Base-by-base conservation (phyloP, 2,888 invertebrate genomes). In the Thereva nobilitata region DNA sequence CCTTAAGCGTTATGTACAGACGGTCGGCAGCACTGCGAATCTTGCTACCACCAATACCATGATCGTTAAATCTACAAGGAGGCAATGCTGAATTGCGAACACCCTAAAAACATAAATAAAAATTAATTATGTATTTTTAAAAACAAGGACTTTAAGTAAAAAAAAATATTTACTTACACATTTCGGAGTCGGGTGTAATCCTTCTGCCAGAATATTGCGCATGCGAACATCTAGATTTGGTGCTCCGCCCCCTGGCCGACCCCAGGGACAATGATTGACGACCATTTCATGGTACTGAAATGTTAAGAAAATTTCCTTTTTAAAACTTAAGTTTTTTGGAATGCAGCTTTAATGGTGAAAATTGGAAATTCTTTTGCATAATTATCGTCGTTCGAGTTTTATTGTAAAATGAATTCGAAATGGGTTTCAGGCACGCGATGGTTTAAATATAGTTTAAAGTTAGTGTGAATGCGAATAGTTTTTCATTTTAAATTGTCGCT, bases 181-280 rank as follows among this genome's bases (percentile, higher is more conserved):
- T 72, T 79, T 76, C 59, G 82, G 85, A 71, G 88, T 88, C 1
- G 89, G 88, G 75, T 86, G 87, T 67, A 89, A 82, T 66, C 87
- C 89, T 57, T 86, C 85, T 68, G 86, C 81, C 53, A 87, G 85
- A 38, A 91, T 83, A 75, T 91, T 88, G 73, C 86, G 85, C 75
- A 88, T 87, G 23, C 91, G 85, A 41, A 87, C 79, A 67, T 87
- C 85, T 8, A 83, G 73, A 74, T 88, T 89, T 53, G 90, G 89
- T 23, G 90, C 90, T 37, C 90, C 90, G 55, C 89, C 88, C 3
- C 90, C 90, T 7, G 88, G 89, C 67, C 86, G 84, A 4, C 91
- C 91, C 90, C 91, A 92, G 5, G 92, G 92, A 80, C 89, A 89
- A 77, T 90, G 91, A 71, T 86, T 86, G 68, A 87, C 84, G 80